These are phyloP conservation scores for Myotis vivesi DNA, from an alignment of 2,797 vertebrate genomes.

Conservation along the genomic window DNA sequence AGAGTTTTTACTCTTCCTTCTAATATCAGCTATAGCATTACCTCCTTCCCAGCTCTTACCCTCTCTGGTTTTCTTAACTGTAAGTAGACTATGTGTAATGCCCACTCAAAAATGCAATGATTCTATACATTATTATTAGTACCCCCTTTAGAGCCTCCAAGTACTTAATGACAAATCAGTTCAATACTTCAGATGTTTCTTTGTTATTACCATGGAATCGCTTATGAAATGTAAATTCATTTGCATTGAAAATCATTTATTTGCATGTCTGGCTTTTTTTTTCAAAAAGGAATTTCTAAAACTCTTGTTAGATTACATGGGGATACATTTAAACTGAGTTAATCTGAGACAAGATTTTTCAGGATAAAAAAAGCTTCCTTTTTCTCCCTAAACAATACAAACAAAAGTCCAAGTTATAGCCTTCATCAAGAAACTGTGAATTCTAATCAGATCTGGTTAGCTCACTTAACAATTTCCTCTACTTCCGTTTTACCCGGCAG, in stretches of 20 bases:
- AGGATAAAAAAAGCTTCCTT: conserved; percentile 17
- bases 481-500: not conserved
- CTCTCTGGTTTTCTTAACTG: not conserved
- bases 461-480: not conserved
- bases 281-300: not conserved
- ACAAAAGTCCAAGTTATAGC: not conserved
- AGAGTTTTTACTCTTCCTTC: not conserved
- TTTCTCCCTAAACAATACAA: not conserved
- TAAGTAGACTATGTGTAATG: not conserved
- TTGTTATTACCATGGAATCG: not conserved
- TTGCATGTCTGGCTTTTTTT: not conserved
- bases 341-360: not conserved
- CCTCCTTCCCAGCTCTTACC: not conserved
- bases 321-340: conserved; percentile 7
- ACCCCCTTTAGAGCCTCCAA: not conserved
- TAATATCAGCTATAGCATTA: not conserved
- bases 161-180: conserved; percentile 4
- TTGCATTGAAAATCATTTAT: conserved; percentile 32
- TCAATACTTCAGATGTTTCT: not conserved
- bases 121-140: not conserved
- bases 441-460: not conserved
- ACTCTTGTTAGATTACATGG: not conserved
- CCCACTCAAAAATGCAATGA: not conserved
- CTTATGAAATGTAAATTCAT: not conserved
- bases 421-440: conserved; percentile 5